A percentile compares a stretch with the other conserved stretches of the same genome.
These are phyloP conservation scores for Agonopterix heracliana DNA, from an alignment of 2,888 invertebrate species.

Conservation along the genomic window DNA sequence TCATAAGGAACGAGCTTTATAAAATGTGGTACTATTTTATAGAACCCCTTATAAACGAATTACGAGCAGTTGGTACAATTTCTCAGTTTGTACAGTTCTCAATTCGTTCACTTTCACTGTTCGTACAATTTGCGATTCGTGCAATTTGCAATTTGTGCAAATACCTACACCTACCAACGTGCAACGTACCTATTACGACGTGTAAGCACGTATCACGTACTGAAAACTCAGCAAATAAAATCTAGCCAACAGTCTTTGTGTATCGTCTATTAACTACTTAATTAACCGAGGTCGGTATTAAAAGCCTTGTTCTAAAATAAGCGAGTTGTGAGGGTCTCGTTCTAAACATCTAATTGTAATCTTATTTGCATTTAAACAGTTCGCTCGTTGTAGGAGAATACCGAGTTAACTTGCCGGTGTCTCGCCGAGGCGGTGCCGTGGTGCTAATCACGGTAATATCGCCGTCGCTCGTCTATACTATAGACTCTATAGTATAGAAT, in stretches of 20 bases:
- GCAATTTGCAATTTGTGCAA: no score
- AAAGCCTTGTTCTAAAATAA: constrained; percentile 41
- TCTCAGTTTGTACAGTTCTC: no score
- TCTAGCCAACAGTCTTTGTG: constrained; percentile 8
- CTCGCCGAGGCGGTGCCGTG: constrained; percentile 2
- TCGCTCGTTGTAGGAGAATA: constrained; percentile 30
- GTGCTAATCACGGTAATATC: constrained; percentile 13
- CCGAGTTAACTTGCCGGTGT: constrained; percentile 22
- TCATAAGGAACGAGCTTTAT: not conserved
- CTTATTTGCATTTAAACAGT: constrained; percentile 53
- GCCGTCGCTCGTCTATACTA: not conserved
- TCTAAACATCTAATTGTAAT: constrained; percentile 52
- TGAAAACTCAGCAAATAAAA: no score
- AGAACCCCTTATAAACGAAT: no score
- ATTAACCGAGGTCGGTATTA: constrained; percentile 37
- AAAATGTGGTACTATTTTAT: not conserved
- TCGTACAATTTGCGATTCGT: no score
- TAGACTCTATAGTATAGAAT: no score
- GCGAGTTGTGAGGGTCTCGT: constrained; percentile 35
- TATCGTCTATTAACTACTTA: constrained; percentile 28
- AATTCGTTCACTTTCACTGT: no score
- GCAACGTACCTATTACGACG: no score
- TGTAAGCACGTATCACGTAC: no score
- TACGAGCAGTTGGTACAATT: no score
- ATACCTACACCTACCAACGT: no score